Evolutionary conservation across 2,888 invertebrate genomes (phyloP), one percentile per base, ranked within the genome.

Genomic region (Glaucopsyche alexis): DNA sequence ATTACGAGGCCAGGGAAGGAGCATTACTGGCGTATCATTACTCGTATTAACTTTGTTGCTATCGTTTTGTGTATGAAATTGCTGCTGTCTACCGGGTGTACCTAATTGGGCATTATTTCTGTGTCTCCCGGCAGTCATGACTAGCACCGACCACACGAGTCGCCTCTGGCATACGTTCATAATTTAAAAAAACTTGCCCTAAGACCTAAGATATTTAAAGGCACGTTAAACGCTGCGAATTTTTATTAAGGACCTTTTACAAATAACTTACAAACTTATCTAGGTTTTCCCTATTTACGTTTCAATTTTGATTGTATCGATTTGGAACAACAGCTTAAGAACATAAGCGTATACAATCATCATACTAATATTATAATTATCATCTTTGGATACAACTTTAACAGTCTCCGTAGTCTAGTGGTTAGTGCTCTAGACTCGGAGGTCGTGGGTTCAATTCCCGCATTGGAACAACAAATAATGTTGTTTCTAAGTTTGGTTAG

Each of bases 41-140:
- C 42, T n/a, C 72, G 55, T 72, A 67, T 55, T 55, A 72, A 67
- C 45, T 65, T 38, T 52, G 52, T 66, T 67, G 72, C 72, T 72
- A 72, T 69, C 52, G 50, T 72, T 72, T 67, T 72, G 72, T 52
- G 72, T 72, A 72, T 67, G 72, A 74, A 72, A 74, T 72, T 66
- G 72, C 72, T 74, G 74, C 74, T 69, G 69, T 69, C 74, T 74
- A 75, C 75, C 74, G 74, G 52, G 77, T 76, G 78, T 74, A 77
- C 77, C 81, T 84, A 86, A 86, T 85, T 86, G 85, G 78, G 80
- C 79, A 79, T 80, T 80, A 80, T 79, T 80, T 77, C 80, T 73
- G 77, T 82, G 85, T 85, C 86, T 84, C 78, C 79, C 75, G 86
- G 86, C 86, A 77, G 81, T 86, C 86, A 85, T 85, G 86, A 84